Percentiles rank a stretch among this genome's conserved stretches.
Conservation (phyloP, 1,140 invertebrate genomes). For the Hycleus cichorii region DNA sequence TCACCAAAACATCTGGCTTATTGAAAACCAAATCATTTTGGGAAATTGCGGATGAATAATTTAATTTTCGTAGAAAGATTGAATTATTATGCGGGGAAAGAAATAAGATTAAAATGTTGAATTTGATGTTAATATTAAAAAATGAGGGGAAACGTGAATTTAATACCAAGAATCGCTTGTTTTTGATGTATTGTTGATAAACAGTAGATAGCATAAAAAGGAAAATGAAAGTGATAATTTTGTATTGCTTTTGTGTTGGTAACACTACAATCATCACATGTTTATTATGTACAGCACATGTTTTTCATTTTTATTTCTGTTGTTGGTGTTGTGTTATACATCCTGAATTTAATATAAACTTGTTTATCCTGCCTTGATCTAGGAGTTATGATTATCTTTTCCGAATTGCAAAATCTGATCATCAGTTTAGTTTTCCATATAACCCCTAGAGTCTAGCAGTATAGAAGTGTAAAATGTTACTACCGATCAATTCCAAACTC, state of each 20-base stretch:
- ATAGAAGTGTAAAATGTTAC: constrained; percentile 9
- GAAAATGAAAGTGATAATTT: background rate
- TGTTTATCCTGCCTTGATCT: no score
- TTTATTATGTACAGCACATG: constrained; percentile 16
- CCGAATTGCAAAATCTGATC: no score
- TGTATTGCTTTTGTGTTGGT: constrained; percentile 6
- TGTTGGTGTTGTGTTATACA: background rate
- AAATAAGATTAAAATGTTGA: no score
- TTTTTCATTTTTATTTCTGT: constrained; percentile 10
- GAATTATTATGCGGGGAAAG: no score
- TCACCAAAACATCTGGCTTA: no score
- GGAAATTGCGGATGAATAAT: no score
- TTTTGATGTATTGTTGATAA: background rate
- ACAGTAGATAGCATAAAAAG: background rate
- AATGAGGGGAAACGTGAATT: no score
- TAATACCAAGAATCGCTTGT: no score
- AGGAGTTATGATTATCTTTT: no score
- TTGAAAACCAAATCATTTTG: no score
- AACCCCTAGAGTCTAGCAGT: constrained; percentile 8
- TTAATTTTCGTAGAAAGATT: no score
- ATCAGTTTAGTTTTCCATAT: background rate
- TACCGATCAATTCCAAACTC: constrained; percentile 25
- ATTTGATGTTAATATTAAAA: no score
- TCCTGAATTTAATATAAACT: background rate
- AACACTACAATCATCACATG: constrained; percentile 5